phyloP scores from a whole-genome alignment of 1,140 invertebrate species.

The Anadara kagoshimensis region DNA sequence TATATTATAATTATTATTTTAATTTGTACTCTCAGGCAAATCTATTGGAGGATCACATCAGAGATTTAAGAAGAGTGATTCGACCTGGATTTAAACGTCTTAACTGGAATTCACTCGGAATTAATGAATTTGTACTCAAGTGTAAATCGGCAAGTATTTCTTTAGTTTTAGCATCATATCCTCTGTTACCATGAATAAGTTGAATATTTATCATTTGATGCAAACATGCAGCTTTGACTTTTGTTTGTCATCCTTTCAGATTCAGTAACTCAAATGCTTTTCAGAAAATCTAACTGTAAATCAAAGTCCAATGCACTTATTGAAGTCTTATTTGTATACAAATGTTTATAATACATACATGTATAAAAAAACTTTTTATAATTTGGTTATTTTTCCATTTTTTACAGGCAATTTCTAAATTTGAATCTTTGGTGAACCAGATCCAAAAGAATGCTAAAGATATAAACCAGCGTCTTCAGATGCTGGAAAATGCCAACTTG shows the following conservation, averaged over 20 bases:
- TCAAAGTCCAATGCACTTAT: too few species aligned
- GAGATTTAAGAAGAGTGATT: constrained; percentile 84
- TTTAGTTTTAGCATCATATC: not conserved
- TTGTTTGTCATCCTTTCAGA: too few species aligned
- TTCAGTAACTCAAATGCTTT: too few species aligned
- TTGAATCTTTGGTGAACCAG: constrained; percentile 82
- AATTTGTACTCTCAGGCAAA: constrained; percentile 52
- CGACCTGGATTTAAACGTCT: constrained; percentile 86
- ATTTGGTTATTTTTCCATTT: constrained; percentile 16
- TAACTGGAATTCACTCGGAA: constrained; percentile 88
- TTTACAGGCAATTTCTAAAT: constrained; percentile 73
- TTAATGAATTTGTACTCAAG: constrained; percentile 81
- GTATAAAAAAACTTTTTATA: too few species aligned
- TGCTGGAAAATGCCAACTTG: constrained; percentile 71
- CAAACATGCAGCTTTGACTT: too few species aligned
- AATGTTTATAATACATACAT: too few species aligned
- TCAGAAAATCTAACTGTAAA: too few species aligned
- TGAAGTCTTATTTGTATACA: too few species aligned
- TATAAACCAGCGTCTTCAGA: constrained; percentile 74
- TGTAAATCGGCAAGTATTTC: constrained; percentile 74
- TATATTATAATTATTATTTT: too few species aligned
- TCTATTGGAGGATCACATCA: constrained; percentile 76
- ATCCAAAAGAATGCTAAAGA: constrained; percentile 85
- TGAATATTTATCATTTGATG: too few species aligned
- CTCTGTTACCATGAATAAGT: too few species aligned